Evolutionary conservation across 1,140 invertebrate species (phyloP), one percentile per base, ranked within the genome.

Genomic region (Nixonia krombeini): DNA sequence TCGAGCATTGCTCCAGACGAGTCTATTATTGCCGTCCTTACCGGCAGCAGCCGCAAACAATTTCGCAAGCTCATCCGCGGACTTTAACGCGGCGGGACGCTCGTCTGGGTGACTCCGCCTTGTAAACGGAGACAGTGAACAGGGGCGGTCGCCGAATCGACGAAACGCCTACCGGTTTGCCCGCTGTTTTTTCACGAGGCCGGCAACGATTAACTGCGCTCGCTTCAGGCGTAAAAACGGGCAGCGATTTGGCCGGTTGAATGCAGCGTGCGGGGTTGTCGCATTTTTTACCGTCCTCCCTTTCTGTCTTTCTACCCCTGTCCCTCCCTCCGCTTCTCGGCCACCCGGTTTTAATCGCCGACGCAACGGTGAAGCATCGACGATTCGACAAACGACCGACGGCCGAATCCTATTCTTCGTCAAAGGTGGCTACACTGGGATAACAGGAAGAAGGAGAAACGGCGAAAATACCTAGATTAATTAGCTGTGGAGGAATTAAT

Each of bases 301-400:
- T 23, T 25, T 2, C 6, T 21, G 12, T 41, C 35, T 21, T 31
- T n/a, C n/a, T n/a, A n/a, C n/a, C n/a, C n/a, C n/a, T n/a, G n/a
- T n/a, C n/a, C n/a, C n/a, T n/a, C n/a, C n/a, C n/a, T n/a, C n/a
- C n/a, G n/a, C n/a, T n/a, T n/a, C n/a, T n/a, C n/a, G n/a, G n/a
- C n/a, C n/a, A n/a, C n/a, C n/a, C n/a, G n/a, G n/a, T n/a, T 52
- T 52, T 52, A 52, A 52, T 52, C 50, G 50, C 23, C 50, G 37
- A 42, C 42, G 41, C 28, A 42, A 40, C 26, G 38, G n/a, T 42
- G 38, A 28, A 42, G 47, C 47, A 21, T 15, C 15, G 50, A 29
- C 37, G 50, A 52, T 52, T 52, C 42, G 31, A 26, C 23, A 15
- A 25, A 26, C 40, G 38, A 17, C 38, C 38, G 17, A 38, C 41